Conservation (phyloP, 2,888 invertebrate genomes). For the Caenorhabditis virilis region DNA sequence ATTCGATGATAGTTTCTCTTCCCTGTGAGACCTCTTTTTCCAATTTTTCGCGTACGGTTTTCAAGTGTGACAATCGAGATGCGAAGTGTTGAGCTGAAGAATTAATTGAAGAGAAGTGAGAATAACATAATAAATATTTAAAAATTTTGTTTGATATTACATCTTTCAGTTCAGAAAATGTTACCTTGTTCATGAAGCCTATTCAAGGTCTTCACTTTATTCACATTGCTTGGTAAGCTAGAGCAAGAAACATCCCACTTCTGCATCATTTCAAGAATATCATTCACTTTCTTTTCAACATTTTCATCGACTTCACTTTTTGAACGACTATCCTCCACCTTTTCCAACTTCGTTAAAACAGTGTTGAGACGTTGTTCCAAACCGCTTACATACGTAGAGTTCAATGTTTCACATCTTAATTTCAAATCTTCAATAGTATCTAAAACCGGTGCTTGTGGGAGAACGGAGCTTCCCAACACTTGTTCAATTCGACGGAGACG, state of each 20-base stretch:
- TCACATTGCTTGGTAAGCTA: conserved; percentile 47
- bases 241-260: conserved; percentile 52
- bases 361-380: conserved; percentile 46
- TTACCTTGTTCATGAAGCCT: conserved; percentile 51
- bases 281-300: conserved; percentile 42
- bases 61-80: conserved; percentile 42
- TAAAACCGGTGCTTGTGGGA: conserved; percentile 36
- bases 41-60: conserved; percentile 42
- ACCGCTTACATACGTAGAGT: conserved; percentile 43
- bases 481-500: conserved; percentile 43
- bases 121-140: background rate
- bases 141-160: background rate
- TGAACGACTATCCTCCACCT: conserved; percentile 40
- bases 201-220: conserved; percentile 47
- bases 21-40: conserved; percentile 45
- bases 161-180: background rate
- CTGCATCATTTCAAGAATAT: conserved; percentile 41
- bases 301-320: conserved; percentile 41
- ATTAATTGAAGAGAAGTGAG: background rate
- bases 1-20: conserved; percentile 27
- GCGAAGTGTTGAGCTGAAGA: conserved; percentile 47
- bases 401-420: conserved; percentile 47
- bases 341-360: conserved; percentile 45
- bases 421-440: conserved; percentile 52
- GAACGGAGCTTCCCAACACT: conserved; percentile 34